Evolutionary conservation across 64 coral and sea anemone species (phyloP).

Genomic region (Astreopora myriophthalma): DNA sequence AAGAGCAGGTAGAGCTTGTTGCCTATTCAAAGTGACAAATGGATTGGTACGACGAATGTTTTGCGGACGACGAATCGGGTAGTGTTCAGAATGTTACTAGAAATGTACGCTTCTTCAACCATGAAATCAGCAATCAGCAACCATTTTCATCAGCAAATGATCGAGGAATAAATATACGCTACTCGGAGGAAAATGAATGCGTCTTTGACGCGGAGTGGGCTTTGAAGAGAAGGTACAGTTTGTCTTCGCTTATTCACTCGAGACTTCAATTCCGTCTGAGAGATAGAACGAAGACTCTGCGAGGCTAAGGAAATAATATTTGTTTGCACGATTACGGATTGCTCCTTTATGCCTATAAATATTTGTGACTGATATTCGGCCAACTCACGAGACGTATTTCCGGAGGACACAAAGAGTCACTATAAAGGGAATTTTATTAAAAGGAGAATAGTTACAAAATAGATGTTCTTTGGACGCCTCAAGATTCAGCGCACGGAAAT

Average conservation of each 20-base stretch:
- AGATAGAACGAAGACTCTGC: conserved; percentile 25
- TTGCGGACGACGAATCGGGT: conserved; percentile 71
- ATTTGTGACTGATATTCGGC: background rate
- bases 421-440: background rate
- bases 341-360: background rate
- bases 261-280: conserved; percentile 6
- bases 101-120: background rate
- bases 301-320: background rate
- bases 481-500: too few species aligned
- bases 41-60: conserved; percentile 30
- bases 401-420: background rate
- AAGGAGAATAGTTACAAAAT: background rate
- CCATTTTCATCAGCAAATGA: background rate
- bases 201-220: conserved; percentile 65
- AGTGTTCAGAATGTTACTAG: background rate
- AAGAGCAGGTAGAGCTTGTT: background rate
- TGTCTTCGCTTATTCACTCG: conserved; percentile 60
- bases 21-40: background rate
- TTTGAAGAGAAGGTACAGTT: conserved; percentile 16
- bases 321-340: background rate
- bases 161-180: background rate
- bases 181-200: conserved; percentile 36
- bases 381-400: background rate
- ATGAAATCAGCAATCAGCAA: background rate
- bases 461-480: too few species aligned